These are phyloP conservation scores for Biston stratarius DNA, from an alignment of 2,888 invertebrate species.

Conservation along the genomic window DNA sequence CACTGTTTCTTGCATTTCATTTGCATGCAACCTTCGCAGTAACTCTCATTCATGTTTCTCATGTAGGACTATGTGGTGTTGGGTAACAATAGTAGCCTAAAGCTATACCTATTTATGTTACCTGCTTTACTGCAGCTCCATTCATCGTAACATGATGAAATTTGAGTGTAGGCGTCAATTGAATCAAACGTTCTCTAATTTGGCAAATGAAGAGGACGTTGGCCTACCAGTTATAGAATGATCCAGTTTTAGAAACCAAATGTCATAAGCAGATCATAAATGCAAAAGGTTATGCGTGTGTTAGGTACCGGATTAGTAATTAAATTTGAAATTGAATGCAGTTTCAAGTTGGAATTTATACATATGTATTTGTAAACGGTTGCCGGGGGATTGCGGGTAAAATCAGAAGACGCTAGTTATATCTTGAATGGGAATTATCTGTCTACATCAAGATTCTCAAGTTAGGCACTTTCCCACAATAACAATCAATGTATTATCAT, in stretches of 20 bases:
- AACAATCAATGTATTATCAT: neutral
- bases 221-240: constrained; percentile 15
- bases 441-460: neutral
- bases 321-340: no score
- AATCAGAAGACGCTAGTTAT: no score
- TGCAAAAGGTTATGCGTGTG: no score
- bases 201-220: constrained; percentile 27
- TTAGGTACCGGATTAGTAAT: no score
- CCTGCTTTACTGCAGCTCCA: neutral
- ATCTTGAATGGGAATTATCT: no score
- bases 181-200: constrained; percentile 21
- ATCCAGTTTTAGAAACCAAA: constrained; percentile 14
- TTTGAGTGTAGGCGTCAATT: constrained; percentile 27
- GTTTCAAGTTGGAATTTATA: no score
- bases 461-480: neutral
- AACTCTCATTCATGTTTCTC: constrained; percentile 34
- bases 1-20: constrained; percentile 25
- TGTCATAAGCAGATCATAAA: neutral
- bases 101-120: no score
- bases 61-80: constrained; percentile 19
- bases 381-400: no score
- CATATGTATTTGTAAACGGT: no score
- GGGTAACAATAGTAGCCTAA: constrained; percentile 16
- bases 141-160: constrained; percentile 15
- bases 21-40: constrained; percentile 33